Percentiles rank a stretch among this genome's conserved stretches.
Conservation (phyloP, 1,140 invertebrate genomes). For the Hestina assimilis region DNA sequence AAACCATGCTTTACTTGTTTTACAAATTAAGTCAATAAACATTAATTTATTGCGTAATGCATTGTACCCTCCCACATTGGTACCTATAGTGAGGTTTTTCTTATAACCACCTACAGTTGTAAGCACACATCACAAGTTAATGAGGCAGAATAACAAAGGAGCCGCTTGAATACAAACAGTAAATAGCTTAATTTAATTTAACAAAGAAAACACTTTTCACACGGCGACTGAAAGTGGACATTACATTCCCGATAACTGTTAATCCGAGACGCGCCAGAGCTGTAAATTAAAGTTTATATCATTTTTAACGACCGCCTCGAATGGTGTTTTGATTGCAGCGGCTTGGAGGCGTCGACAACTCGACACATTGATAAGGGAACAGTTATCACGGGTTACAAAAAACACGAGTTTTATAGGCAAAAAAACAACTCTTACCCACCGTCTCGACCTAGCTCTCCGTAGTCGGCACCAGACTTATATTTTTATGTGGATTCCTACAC, state of each 20-base stretch:
- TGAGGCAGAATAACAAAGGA: background rate
- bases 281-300: slow-evolving; percentile 78
- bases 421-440: slow-evolving; percentile 51
- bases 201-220: slow-evolving; percentile 67
- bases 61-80: no score
- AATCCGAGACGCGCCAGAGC: slow-evolving; percentile 60
- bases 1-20: no score
- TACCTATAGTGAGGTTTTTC: background rate
- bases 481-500: slow-evolving; percentile 66
- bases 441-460: slow-evolving; percentile 24
- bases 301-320: slow-evolving; percentile 74
- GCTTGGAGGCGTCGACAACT: slow-evolving; percentile 76
- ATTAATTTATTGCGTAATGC: no score
- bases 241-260: slow-evolving; percentile 71
- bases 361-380: slow-evolving; percentile 73
- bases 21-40: no score
- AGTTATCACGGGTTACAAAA: slow-evolving; percentile 64
- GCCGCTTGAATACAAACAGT: slow-evolving; percentile 42
- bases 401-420: slow-evolving; percentile 66
- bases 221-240: slow-evolving; percentile 51
- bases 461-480: slow-evolving; percentile 21
- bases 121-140: slow-evolving; percentile 9
- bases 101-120: background rate
- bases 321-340: slow-evolving; percentile 76
- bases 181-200: slow-evolving; percentile 53